Conservation (phyloP, 2,797 vertebrate genomes). For the Sandelia bainsii region DNA sequence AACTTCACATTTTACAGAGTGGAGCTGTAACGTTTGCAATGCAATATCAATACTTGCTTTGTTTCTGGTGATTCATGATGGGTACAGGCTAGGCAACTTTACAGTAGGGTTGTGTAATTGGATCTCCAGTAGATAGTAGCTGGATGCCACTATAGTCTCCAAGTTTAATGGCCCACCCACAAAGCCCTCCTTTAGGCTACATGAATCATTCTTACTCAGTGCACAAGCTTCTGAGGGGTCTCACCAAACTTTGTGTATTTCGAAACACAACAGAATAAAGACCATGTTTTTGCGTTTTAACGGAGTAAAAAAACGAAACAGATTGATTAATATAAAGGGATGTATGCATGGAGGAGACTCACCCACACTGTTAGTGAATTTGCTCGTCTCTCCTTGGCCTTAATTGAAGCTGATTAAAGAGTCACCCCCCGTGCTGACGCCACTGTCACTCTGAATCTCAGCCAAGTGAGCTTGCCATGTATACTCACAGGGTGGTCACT, state of each 20-base stretch:
- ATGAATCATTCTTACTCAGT: conserved; percentile 69
- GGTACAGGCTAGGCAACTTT: conserved; percentile 54
- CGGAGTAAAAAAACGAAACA: conserved; percentile 12
- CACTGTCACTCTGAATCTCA: conserved; percentile 80
- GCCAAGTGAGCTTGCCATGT: conserved; percentile 62
- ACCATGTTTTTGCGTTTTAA: not conserved
- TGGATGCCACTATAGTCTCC: conserved; percentile 54
- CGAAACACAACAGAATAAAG: conserved; percentile 9
- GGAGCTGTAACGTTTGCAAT: conserved; percentile 34
- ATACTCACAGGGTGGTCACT: conserved; percentile 82
- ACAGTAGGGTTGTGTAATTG: conserved; percentile 67
- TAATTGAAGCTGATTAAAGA: conserved; percentile 85
- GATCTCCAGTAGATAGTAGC: conserved; percentile 59
- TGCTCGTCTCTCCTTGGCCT: conserved; percentile 74
- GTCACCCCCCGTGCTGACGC: conserved; percentile 72
- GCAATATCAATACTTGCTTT: conserved; percentile 56
- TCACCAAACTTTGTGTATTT: conserved; percentile 44
- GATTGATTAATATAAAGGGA: conserved; percentile 30
- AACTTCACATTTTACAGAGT: conserved; percentile 22
- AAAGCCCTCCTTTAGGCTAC: conserved; percentile 49
- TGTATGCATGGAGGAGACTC: conserved; percentile 38
- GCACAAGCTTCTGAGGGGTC: conserved; percentile 36
- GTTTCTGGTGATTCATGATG: conserved; percentile 72
- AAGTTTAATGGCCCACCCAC: conserved; percentile 75
- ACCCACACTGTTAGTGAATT: conserved; percentile 42